A percentile compares a stretch with the other conserved stretches of the same genome.
phyloP scores from a whole-genome alignment of 2,888 invertebrate species.

The Resseliella maxima region DNA sequence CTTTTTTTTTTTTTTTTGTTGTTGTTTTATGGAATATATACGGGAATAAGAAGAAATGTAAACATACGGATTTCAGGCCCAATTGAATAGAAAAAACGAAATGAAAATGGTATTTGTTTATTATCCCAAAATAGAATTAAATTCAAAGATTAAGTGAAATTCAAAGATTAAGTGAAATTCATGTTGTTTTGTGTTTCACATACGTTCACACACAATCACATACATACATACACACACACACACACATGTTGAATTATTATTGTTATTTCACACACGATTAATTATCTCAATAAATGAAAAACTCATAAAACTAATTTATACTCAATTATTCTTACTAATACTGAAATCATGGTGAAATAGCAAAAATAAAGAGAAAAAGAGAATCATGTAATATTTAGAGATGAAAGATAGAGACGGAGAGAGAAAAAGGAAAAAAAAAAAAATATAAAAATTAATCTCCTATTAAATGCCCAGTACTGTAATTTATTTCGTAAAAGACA shows the following conservation, averaged over 20 bases:
- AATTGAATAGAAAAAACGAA: constrained; percentile 3
- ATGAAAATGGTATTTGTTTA: neutral
- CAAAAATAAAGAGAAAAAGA: neutral
- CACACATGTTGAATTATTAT: constrained; percentile 7
- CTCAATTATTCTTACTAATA: neutral
- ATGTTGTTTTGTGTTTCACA: neutral
- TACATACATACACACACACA: too few relatives aligned
- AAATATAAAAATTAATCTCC: constrained; percentile 26
- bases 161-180: constrained; percentile 25
- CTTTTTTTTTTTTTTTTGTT: too few relatives aligned
- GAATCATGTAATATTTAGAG: constrained; percentile 28
- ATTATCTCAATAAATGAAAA: neutral
- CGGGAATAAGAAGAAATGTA: too few relatives aligned
- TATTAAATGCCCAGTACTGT: constrained; percentile 8
- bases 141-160: neutral
- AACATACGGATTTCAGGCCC: neutral
- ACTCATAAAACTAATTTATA: constrained; percentile 29
- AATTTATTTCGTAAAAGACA: constrained; percentile 27
- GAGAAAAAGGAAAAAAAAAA: neutral
- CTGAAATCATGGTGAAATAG: neutral
- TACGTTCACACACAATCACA: too few relatives aligned
- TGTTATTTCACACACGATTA: neutral
- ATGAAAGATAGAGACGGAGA: too few relatives aligned
- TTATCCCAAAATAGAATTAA: neutral
- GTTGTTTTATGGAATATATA: too few relatives aligned